A percentile compares a stretch with the other conserved stretches of the same genome.
phyloP scores from a whole-genome alignment of 2,888 invertebrate species.

The Lasiommata megera region DNA sequence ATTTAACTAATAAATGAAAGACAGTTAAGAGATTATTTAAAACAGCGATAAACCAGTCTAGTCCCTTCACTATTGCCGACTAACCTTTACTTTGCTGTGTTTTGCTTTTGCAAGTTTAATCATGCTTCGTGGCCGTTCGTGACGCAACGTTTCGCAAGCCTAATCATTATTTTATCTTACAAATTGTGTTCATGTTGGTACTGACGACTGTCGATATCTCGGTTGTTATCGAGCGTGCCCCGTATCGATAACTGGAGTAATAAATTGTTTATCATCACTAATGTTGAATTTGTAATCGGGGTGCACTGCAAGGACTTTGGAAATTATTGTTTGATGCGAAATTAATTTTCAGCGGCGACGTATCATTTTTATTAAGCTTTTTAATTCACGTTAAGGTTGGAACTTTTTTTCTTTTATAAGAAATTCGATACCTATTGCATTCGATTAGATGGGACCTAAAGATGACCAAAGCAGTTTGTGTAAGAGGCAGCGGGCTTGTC shows the following conservation, averaged over 20 bases:
- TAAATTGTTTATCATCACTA: constrained; percentile 42
- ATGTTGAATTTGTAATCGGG: constrained; percentile 25
- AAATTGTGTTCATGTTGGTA: constrained; percentile 73
- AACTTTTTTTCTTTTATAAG: no score
- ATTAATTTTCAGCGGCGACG: constrained; percentile 11
- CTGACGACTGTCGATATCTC: constrained; percentile 53
- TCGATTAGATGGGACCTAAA: no score
- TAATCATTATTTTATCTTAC: constrained; percentile 80
- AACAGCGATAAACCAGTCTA: constrained; percentile 32
- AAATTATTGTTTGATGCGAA: constrained; percentile 15
- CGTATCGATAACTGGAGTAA: constrained; percentile 38
- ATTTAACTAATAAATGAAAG: constrained; percentile 1
- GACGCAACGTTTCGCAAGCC: constrained; percentile 78
- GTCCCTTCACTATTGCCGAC: constrained; percentile 44
- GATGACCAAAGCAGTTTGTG: no score
- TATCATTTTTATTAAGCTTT: not conserved
- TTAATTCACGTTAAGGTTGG: not conserved
- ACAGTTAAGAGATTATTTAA: not conserved
- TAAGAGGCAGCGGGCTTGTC: no score
- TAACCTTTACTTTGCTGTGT: constrained; percentile 78
- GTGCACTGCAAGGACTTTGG: constrained; percentile 12
- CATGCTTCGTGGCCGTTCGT: constrained; percentile 73
- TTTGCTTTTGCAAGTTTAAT: constrained; percentile 81
- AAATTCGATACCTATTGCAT: no score
- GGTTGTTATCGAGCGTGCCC: constrained; percentile 27